A percentile compares a stretch with the other conserved stretches of the same genome.
Evolutionary conservation across 2,113 vertebrate species (phyloP).

Genomic region (Syngnathus typhle): DNA sequence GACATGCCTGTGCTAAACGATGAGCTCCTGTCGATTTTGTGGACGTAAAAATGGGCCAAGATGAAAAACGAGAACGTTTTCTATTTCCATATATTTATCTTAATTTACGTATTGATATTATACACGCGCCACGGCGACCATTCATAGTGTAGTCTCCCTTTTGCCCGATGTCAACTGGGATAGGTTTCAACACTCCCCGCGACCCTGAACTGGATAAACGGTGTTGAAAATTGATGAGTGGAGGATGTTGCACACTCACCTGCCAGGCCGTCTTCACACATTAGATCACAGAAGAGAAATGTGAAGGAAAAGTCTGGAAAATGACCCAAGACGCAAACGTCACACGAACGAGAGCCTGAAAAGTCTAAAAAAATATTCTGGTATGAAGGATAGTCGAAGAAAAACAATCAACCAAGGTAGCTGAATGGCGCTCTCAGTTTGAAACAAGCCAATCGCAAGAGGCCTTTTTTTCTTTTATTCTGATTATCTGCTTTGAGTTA

Average conservation of each 20-base stretch:
- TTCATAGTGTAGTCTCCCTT: no score
- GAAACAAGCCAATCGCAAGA: conserved; percentile 40
- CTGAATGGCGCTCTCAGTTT: conserved; percentile 42
- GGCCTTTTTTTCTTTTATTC: conserved; percentile 21
- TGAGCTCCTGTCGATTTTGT: no score
- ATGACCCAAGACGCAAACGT: neutral
- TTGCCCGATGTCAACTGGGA: no score
- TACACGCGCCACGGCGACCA: no score
- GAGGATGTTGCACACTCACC: conserved; percentile 13
- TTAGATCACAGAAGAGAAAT: neutral
- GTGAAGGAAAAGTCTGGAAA: neutral
- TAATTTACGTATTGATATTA: no score
- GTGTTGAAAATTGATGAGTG: no score
- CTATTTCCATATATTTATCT: neutral
- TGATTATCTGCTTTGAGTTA: accelerated
- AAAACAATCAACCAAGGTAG: conserved; percentile 1
- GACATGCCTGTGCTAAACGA: no score
- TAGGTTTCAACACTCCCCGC: no score
- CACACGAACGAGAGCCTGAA: neutral
- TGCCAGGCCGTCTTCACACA: neutral
- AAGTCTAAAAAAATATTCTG: no score
- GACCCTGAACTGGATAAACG: no score
- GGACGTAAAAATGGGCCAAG: neutral
- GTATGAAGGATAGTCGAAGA: no score
- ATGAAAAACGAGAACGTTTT: neutral